Base-by-base conservation (phyloP, 2,888 invertebrate genomes). In the Acronicta psi region DNA sequence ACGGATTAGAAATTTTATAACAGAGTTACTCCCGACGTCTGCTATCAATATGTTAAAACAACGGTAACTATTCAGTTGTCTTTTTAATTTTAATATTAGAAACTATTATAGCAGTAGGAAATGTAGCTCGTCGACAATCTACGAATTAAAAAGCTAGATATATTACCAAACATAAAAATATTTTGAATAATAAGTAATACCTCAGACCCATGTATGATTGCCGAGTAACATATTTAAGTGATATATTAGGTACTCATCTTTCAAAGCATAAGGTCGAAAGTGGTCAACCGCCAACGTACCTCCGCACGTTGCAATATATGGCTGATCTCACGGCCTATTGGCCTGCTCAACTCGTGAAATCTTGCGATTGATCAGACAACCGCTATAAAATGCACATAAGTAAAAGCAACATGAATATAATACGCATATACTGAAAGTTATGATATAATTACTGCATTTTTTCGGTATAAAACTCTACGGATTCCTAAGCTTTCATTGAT, bases 1-100 rank as follows among this genome's bases (percentile, higher is more conserved):
- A 70, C 56, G 62, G 75, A 77, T 73, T 73, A 67, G 73, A 75
- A 79, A 76, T 56, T 57, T 64, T 73, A 55, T 43, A 59, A 60
- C 41, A 53, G 56, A 63, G 49, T 59, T 41, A 59, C 59, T 63
- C 51, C 59, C 20, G 60, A 20, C 49, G 7, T 31, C 44, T 49
- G 56, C 31, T 43, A 42, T 73, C 54, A 59, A 59, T 57, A 59
- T 50, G 36, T 61, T 68, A 59, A 63, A 75, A 70, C 55, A 41
- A 59, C 67, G 73, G 75, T 75, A 75, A 70, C 73, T 73, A 65
- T 58, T 20, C 45, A 62, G 42, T 69, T 49, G 55, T 51, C 59
- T 65, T 74, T 54, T 36, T 46, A 60, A 44, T 18, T n/a, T 40
- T 63, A 25, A 53, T 34, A 60, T 36, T 34, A 55, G 42, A 59